Evolutionary conservation across 2,113 vertebrate species (phyloP), one percentile per base, ranked within the genome.

Genomic region (Copsychus sechellarum): DNA sequence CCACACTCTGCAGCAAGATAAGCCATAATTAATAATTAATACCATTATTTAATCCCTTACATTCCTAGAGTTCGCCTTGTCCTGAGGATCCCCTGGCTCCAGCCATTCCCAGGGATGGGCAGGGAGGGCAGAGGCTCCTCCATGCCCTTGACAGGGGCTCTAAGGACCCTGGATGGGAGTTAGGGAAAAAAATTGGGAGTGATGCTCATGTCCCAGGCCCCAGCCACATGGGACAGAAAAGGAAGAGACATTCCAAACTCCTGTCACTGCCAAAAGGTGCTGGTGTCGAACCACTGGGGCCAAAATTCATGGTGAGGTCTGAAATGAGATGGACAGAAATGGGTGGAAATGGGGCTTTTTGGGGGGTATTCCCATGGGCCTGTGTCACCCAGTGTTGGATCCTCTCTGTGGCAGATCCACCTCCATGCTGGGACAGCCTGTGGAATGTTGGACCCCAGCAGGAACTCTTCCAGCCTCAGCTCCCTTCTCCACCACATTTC

Each of bases 11-110:
- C 74, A 89, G 96, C 95, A 95, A 92, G 93, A 65, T 74, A 66
- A 92, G 69, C 86, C 93, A 31, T 81, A 60, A 89, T 96, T 96
- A 91, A 96, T 96, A 93, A 90, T 93, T 94, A 80, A 94, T 62
- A 33, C 48, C 57, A 2, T 71, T 92, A 60, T 78, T 94, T 74
- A 84, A 91, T 56, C 69, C 56, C 83, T 48, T 38, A 78, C 88
- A 62, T 86, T 88, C 69, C 57, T 56, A 19, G 18, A 84, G 69
- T 23, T 79, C 21, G 0, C 2, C 90, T 80, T 12, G 31, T 72
- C 92, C 72, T 33, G 62, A 83, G 79, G 67, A 47, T 85, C 33
- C 66, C 67, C 19, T 0, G 1, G 67, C 86, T 90, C 1, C 0
- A 60, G 79, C 43, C 12, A 1, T 20, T 85, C 65, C 47, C 0